A percentile compares a stretch with the other conserved stretches of the same genome.
phyloP scores from a whole-genome alignment of 2,113 vertebrate genomes.

The Microcebus jonahi region DNA sequence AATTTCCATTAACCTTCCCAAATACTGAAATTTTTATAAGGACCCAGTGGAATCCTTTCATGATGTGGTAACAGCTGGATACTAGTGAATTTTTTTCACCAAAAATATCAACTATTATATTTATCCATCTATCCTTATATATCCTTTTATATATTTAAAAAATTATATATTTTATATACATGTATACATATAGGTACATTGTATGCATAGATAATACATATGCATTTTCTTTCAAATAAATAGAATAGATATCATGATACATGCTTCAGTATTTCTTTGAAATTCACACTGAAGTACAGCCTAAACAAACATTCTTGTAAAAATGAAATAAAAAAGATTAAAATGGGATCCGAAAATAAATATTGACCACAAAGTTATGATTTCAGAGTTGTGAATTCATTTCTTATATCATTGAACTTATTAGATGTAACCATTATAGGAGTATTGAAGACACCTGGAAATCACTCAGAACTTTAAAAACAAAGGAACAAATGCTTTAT shows the following conservation, averaged over 20 bases:
- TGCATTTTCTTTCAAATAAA: background rate
- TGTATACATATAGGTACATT: background rate
- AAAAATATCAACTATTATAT: background rate
- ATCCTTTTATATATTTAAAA: background rate
- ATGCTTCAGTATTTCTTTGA: background rate
- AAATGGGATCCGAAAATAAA: constrained; percentile 41
- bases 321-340: constrained; percentile 1
- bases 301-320: background rate
- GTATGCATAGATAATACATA: background rate
- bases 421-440: background rate
- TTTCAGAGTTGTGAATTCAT: background rate
- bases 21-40: constrained; percentile 62
- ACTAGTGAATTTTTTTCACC: background rate
- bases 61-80: accelerated
- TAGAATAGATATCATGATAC: background rate
- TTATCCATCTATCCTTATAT: background rate
- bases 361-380: background rate
- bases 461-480: background rate
- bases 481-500: background rate
- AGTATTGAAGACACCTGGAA: background rate
- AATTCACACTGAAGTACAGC: background rate
- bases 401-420: background rate
- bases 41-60: background rate
- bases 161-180: background rate
- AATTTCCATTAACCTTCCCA: constrained; percentile 38